Percentiles rank a stretch among this genome's conserved stretches.
phyloP scores from a whole-genome alignment of 2,888 invertebrate species.

The Calameuta filiformis region DNA sequence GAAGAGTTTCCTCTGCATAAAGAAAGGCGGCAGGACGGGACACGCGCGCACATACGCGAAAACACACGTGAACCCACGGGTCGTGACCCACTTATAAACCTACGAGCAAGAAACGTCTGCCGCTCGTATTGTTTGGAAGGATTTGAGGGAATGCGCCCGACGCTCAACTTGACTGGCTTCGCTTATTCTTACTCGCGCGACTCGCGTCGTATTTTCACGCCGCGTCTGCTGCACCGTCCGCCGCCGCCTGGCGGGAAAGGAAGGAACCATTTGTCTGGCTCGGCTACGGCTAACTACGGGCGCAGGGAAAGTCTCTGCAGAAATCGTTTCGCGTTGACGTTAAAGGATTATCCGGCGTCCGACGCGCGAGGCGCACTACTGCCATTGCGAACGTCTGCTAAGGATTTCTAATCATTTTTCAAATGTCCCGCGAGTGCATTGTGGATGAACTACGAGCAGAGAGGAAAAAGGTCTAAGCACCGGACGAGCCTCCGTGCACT shows the following conservation, averaged over 20 bases:
- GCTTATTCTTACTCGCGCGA: conserved; percentile 51
- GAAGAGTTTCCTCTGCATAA: conserved; percentile 19
- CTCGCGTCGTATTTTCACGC: conserved; percentile 45
- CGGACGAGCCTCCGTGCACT: not conserved
- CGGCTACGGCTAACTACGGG: conserved; percentile 41
- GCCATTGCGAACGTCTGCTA: not conserved
- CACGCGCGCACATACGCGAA: conserved; percentile 4
- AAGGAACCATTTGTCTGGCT: conserved; percentile 53
- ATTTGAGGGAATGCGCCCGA: conserved; percentile 44
- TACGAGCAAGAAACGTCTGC: conserved; percentile 2
- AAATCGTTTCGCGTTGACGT: conserved; percentile 23
- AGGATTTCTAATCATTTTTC: not conserved
- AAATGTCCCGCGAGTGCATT: not conserved
- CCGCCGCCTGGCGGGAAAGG: conserved; percentile 25
- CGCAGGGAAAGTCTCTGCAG: conserved; percentile 11
- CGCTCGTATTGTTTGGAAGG: conserved; percentile 35
- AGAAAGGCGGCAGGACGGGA: conserved; percentile 10
- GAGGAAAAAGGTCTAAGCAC: not conserved
- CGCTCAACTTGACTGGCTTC: conserved; percentile 48
- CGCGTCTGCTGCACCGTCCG: not conserved
- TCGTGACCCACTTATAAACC: conserved; percentile 22
- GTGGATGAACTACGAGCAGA: not conserved
- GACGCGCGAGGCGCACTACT: not conserved
- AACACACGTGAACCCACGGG: not conserved
- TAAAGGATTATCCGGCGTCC: conserved; percentile 29